Conservation (phyloP, 2,888 invertebrate genomes). For the Chymomyza amoena region DNA sequence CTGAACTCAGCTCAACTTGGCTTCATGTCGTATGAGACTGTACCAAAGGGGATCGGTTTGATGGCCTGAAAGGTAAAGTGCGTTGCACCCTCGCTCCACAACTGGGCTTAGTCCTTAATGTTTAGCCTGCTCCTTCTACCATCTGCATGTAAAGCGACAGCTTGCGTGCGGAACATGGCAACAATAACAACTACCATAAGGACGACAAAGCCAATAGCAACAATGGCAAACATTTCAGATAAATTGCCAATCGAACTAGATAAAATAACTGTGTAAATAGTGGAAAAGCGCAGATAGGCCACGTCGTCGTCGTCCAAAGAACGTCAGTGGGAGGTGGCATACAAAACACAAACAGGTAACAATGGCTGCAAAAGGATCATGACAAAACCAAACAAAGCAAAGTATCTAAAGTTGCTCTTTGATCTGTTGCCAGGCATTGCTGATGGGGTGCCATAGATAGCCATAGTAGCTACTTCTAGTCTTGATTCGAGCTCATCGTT, state of each 20-base stretch:
- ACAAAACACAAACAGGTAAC: not conserved
- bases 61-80: not conserved
- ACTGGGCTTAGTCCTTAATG: not conserved
- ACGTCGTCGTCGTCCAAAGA: conserved; percentile 14
- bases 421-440: conserved; percentile 52
- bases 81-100: not conserved
- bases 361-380: conserved; percentile 2
- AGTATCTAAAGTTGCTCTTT: conserved; percentile 29
- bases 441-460: conserved; percentile 49
- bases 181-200: not conserved
- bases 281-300: conserved; percentile 62
- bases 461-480: not conserved
- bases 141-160: not conserved
- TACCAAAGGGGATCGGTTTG: not conserved
- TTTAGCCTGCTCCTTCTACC: too few relatives aligned
- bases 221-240: conserved; percentile 47
- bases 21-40: not conserved
- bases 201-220: not conserved
- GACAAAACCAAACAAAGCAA: conserved; percentile 1
- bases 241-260: conserved; percentile 72
- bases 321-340: not conserved
- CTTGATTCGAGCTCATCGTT: conserved; percentile 44
- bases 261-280: conserved; percentile 70
- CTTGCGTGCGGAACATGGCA: not conserved
- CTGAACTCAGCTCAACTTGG: not conserved